These are phyloP conservation scores for Aphelenchoides besseyi DNA, from an alignment of 1,140 invertebrate species.

Conservation along the genomic window DNA sequence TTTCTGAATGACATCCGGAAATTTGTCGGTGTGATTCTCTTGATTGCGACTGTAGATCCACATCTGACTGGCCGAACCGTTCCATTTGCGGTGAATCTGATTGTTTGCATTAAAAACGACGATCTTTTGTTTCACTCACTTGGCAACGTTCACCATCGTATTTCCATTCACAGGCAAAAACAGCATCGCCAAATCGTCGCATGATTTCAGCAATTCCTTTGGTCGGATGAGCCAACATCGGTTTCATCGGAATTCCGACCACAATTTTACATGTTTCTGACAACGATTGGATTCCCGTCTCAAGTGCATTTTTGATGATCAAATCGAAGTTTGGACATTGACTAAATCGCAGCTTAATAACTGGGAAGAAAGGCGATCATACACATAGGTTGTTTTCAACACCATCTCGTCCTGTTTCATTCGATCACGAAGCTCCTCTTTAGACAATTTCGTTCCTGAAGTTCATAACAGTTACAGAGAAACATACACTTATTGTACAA, in stretches of 20 bases:
- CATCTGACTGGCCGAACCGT: slow-evolving; percentile 67
- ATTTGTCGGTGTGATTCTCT: slow-evolving; percentile 95
- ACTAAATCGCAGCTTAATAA: slow-evolving; percentile 65
- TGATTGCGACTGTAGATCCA: slow-evolving; percentile 92
- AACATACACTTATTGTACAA: too few species aligned
- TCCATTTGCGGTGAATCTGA: slow-evolving; percentile 75
- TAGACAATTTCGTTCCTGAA: slow-evolving; percentile 64
- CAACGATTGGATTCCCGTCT: slow-evolving; percentile 76
- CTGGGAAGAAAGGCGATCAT: slow-evolving; percentile 53
- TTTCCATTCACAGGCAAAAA: slow-evolving; percentile 98
- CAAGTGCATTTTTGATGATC: slow-evolving; percentile 77
- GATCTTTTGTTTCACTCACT: slow-evolving; percentile 65
- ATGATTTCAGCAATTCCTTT: slow-evolving; percentile 83
- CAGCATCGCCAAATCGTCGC: slow-evolving; percentile 80
- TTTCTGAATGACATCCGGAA: slow-evolving; percentile 82
- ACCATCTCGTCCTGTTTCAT: slow-evolving; percentile 75
- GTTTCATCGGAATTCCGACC: slow-evolving; percentile 79
- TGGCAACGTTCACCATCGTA: slow-evolving; percentile 98
- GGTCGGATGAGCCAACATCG: slow-evolving; percentile 97
- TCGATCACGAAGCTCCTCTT: slow-evolving; percentile 76
- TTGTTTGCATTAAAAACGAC: slow-evolving; percentile 25
- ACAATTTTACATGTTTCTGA: slow-evolving; percentile 74
- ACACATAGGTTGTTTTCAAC: slow-evolving; percentile 90
- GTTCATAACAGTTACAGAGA: slow-evolving; percentile 41
- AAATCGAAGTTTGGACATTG: slow-evolving; percentile 92